Evolutionary conservation across 1,140 invertebrate genomes (phyloP).

Genomic region (Brachionus manjavacas): DNA sequence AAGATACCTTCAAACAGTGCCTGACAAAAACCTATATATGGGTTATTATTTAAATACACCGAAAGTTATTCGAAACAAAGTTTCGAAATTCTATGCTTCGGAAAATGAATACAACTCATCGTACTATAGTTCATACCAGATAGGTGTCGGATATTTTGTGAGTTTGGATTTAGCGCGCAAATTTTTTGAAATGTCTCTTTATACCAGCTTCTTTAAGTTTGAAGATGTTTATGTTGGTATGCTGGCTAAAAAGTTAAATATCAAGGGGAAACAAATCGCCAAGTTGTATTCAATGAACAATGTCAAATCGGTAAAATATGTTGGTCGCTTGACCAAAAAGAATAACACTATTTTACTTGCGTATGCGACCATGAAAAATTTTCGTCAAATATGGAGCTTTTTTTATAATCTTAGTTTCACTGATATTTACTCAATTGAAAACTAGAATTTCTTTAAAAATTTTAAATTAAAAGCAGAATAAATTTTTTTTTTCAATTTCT

Average conservation of each 20-base stretch:
- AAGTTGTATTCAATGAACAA: not conserved
- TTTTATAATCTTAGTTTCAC: not conserved
- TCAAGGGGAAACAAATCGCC: not conserved
- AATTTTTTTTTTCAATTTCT: not conserved
- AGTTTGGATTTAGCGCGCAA: not conserved
- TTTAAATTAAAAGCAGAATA: not conserved
- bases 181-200: not conserved
- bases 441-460: not conserved
- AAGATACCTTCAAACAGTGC: not conserved
- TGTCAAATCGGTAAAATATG: not conserved
- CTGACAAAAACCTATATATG: not conserved
- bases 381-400: not conserved
- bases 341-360: not conserved
- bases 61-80: not conserved
- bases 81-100: constrained; percentile 9
- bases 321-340: not conserved
- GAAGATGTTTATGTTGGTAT: constrained; percentile 31
- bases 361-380: not conserved
- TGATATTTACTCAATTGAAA: not conserved
- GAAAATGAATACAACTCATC: not conserved
- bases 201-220: not conserved
- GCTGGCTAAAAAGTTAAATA: not conserved
- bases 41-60: not conserved
- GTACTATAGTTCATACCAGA: not conserved
- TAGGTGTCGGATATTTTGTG: not conserved